phyloP scores from a whole-genome alignment of 2,888 invertebrate species.

The Ypsolopha sequella region DNA sequence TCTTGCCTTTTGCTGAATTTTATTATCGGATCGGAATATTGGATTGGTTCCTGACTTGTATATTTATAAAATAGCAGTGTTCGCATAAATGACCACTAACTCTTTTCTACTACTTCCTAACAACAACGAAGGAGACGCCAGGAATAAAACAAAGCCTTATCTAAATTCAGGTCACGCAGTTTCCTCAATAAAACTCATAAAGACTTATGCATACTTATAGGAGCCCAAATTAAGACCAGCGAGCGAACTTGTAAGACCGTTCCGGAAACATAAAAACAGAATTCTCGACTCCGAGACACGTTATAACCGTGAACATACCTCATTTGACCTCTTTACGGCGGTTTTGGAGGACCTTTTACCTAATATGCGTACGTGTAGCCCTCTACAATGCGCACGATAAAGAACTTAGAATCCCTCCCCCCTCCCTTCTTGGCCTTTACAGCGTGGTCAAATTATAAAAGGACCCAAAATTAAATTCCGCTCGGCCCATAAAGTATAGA shows the following conservation, averaged over 20 bases:
- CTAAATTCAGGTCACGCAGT: too few species aligned
- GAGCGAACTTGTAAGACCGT: background rate
- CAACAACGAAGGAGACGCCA: too few species aligned
- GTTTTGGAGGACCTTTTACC: slow-evolving; percentile 42
- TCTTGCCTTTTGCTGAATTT: background rate
- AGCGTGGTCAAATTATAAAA: slow-evolving; percentile 56
- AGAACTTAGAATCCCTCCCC: slow-evolving; percentile 21
- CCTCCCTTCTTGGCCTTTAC: slow-evolving; percentile 8
- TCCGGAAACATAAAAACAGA: slow-evolving; percentile 23
- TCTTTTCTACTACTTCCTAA: too few species aligned
- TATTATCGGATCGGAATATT: background rate
- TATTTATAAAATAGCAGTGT: background rate
- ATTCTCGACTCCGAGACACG: slow-evolving; percentile 23
- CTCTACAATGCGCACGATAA: slow-evolving; percentile 36
- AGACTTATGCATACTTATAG: too few species aligned
- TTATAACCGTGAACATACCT: slow-evolving; percentile 31
- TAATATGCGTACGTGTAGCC: slow-evolving; percentile 54
- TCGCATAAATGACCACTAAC: too few species aligned
- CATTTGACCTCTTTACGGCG: slow-evolving; percentile 48
- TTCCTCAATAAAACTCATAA: too few species aligned
- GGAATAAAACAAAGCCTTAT: too few species aligned
- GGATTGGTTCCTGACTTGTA: background rate
- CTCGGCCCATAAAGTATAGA: slow-evolving; percentile 54
- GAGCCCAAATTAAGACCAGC: background rate
- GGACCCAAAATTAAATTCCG: slow-evolving; percentile 59